These are phyloP conservation scores for Lithophane leautieri DNA, from an alignment of 2,888 invertebrate species.

Conservation along the genomic window DNA sequence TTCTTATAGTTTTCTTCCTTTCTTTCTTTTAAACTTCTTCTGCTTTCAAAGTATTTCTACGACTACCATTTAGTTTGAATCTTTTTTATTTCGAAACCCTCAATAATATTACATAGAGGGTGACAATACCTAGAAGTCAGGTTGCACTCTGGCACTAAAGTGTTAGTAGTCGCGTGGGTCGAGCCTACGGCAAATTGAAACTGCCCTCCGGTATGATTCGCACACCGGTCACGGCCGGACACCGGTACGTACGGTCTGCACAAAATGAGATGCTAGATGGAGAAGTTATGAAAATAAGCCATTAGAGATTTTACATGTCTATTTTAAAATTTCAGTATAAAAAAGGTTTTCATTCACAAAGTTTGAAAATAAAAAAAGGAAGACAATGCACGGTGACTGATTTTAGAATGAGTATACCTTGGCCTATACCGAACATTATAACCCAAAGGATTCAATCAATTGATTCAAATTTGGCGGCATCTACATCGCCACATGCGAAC, in stretches of 20 bases:
- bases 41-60: background rate
- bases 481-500: no score
- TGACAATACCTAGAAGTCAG: conserved; percentile 43
- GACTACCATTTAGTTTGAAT: background rate
- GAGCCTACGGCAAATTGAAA: conserved; percentile 83
- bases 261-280: conserved; percentile 27
- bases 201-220: conserved; percentile 80
- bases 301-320: background rate
- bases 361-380: background rate
- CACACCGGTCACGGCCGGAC: conserved; percentile 81
- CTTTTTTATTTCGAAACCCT: background rate
- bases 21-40: background rate
- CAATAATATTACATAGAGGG: background rate
- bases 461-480: no score
- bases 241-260: conserved; percentile 72
- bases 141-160: conserved; percentile 58
- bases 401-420: background rate
- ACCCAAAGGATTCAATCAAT: no score
- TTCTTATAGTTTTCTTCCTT: no score
- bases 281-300: background rate
- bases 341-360: no score
- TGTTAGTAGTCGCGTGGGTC: conserved; percentile 64
- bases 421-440: no score
- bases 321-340: no score
- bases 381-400: background rate